Base-by-base conservation (phyloP, 2,888 invertebrate species). In the Nomada hirtipes region DNA sequence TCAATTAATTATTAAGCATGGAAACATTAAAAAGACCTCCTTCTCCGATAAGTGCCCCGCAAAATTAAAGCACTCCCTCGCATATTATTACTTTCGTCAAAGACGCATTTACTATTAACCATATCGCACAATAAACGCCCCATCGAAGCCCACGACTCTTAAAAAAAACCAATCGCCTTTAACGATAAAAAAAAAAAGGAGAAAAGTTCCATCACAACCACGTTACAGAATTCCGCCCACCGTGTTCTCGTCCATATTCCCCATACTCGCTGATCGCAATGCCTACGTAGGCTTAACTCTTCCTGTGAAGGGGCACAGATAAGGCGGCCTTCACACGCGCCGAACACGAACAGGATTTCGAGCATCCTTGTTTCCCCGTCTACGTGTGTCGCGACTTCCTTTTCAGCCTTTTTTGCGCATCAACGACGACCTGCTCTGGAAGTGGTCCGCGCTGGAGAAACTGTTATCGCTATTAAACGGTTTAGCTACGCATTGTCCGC, bases 381-480 rank as follows among this genome's bases (percentile, higher is more conserved):
- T 64, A 26, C 23, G 13, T 9, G 15, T 20, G 11, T 67, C 36
- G n/a, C 44, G 15, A 52, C 63, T 42, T 68, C 50, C 44, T 64
- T 63, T 52, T 29, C 44, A n/a, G n/a, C 13, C 52, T 63, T 70
- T 71, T 57, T 72, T 63, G 55, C 68, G n/a, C n/a, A 29, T 52
- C 44, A 50, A 60, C 60, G 53, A 23, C 64, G 70, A 74, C 23
- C 71, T 42, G 52, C 52, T 13, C 53, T 29, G 44, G 20, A 74
- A 61, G 57, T 20, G 65, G 61, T 64, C 23, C 74, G 50, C 75
- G 23, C 55, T 29, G 47, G n/a, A 73, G 81, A 64, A 73, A 82
- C 76, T 79, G 76, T 82, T 85, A 85, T 85, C 85, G 79, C 70
- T 71, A 85, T 85, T 85, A 85, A 85, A 85, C 85, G 85, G 79